Conservation (phyloP, 2,797 vertebrate genomes). For the Paedocypris micromegethes region DNA sequence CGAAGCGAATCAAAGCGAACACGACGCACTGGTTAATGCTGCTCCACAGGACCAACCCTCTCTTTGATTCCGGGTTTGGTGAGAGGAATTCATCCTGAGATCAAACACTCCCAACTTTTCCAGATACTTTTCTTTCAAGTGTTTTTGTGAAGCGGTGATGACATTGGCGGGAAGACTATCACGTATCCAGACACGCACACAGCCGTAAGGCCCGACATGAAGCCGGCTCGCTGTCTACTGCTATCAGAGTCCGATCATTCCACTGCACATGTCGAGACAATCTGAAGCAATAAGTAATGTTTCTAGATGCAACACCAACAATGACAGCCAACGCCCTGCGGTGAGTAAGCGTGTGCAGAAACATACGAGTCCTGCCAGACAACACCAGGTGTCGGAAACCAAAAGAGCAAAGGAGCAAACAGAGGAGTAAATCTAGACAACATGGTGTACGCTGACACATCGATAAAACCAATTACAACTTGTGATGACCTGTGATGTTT, state of each 20-base stretch:
- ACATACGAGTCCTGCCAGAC: not conserved
- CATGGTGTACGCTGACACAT: too few species aligned
- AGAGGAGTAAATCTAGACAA: too few species aligned
- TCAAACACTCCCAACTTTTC: too few species aligned
- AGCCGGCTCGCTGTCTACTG: conserved; percentile 10
- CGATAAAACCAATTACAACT: too few species aligned
- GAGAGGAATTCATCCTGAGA: too few species aligned
- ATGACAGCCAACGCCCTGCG: conserved; percentile 31
- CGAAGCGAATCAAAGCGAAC: too few species aligned
- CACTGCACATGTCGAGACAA: conserved; percentile 43
- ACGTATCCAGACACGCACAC: conserved; percentile 19
- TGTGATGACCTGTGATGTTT: conserved; percentile 83
- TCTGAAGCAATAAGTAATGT: conserved; percentile 19
- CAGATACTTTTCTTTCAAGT: not conserved
- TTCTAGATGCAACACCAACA: conserved; percentile 16
- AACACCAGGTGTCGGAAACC: too few species aligned
- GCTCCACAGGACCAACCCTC: too few species aligned
- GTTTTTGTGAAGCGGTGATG: not conserved
- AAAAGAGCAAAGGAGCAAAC: too few species aligned
- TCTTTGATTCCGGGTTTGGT: too few species aligned
- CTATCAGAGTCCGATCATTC: conserved; percentile 21
- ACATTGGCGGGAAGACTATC: not conserved
- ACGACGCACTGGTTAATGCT: too few species aligned
- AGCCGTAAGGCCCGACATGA: not conserved
- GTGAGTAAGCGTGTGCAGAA: not conserved